These are phyloP conservation scores for Trachelus iudaicus DNA, from an alignment of 2,888 invertebrate genomes.

Conservation along the genomic window DNA sequence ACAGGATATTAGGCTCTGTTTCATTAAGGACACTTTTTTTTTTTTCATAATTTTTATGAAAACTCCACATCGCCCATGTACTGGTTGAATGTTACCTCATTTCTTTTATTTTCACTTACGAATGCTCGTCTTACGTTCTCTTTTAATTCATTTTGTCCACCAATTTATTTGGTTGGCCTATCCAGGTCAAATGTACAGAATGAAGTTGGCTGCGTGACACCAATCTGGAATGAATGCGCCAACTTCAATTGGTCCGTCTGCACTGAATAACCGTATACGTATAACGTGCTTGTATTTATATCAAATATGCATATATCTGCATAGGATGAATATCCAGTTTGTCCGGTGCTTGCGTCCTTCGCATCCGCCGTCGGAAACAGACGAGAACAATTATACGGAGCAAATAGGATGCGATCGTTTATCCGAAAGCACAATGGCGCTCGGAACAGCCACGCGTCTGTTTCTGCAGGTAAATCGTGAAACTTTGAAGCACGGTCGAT, in stretches of 20 bases:
- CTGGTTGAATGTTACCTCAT: background rate
- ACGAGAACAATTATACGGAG: conserved; percentile 15
- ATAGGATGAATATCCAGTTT: background rate
- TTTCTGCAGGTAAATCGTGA: background rate
- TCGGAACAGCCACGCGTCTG: background rate
- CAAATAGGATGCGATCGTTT: conserved; percentile 12
- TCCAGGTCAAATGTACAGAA: background rate
- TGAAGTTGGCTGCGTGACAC: background rate
- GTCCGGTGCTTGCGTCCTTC: background rate
- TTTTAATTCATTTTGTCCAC: background rate
- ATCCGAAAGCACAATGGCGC: conserved; percentile 13
- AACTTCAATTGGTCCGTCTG: background rate
- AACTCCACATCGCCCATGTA: background rate
- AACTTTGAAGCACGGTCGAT: background rate
- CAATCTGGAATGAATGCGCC: background rate
- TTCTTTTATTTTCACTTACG: background rate
- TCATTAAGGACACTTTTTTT: background rate
- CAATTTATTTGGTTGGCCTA: background rate
- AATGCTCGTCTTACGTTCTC: background rate
- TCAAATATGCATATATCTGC: background rate
- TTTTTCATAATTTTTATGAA: background rate
- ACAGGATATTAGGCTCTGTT: background rate
- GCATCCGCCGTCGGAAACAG: conserved; percentile 12
- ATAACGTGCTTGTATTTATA: background rate
- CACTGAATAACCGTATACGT: background rate